These are phyloP conservation scores for Seriola aureovittata DNA, from an alignment of 2,113 vertebrate genomes.

Conservation along the genomic window DNA sequence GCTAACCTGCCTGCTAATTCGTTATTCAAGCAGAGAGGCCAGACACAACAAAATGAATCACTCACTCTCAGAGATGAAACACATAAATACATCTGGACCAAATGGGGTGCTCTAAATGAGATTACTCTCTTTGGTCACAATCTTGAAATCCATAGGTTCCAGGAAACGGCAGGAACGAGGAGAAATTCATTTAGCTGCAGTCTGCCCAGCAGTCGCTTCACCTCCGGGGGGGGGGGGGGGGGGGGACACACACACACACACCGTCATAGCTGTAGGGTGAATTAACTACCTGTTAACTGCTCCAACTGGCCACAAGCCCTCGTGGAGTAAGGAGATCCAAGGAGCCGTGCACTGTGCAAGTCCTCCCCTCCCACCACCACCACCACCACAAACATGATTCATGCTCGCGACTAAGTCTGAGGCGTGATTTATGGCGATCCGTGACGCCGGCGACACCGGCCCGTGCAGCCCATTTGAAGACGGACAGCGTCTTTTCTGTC, in stretches of 20 bases:
- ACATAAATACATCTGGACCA: conserved; percentile 37
- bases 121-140: conserved; percentile 30
- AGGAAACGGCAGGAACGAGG: neutral
- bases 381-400: neutral
- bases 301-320: conserved; percentile 37
- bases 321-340: conserved; percentile 12
- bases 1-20: conserved; percentile 66
- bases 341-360: neutral
- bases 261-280: conserved; percentile 17
- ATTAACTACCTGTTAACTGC: conserved; percentile 57
- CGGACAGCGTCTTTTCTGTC: conserved; percentile 37
- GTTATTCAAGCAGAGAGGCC: conserved; percentile 52
- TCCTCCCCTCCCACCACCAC: neutral
- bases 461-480: conserved; percentile 31
- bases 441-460: conserved; percentile 14
- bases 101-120: conserved; percentile 18
- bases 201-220: conserved; percentile 14
- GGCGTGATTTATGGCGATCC: conserved; percentile 58
- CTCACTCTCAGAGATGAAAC: conserved; percentile 45
- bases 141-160: conserved; percentile 25
- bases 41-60: conserved; percentile 57
- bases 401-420: conserved; percentile 3
- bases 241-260: neutral
- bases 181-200: conserved; percentile 11
- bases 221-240: neutral